These are phyloP conservation scores for Automeris io DNA, from an alignment of 2,888 invertebrate genomes.

Conservation along the genomic window DNA sequence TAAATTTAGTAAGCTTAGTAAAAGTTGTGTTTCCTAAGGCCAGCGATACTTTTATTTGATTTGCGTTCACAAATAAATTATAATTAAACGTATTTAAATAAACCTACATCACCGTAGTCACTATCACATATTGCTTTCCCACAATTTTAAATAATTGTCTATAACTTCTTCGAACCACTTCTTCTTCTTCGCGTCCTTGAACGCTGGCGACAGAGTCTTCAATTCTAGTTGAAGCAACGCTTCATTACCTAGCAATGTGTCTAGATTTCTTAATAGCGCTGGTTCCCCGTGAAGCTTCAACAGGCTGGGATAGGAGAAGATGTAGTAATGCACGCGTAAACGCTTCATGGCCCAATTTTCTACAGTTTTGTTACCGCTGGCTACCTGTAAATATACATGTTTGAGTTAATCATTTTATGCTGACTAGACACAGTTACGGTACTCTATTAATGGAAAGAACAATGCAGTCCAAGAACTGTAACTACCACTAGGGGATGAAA, in stretches of 20 bases:
- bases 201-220: slow-evolving; percentile 86
- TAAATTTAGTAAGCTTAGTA: too few relatives aligned
- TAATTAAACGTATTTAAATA: slow-evolving; percentile 9
- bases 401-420: too few relatives aligned
- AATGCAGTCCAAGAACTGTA: too few relatives aligned
- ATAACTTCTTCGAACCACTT: slow-evolving; percentile 92
- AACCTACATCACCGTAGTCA: slow-evolving; percentile 13
- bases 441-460: too few relatives aligned
- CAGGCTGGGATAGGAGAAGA: slow-evolving; percentile 88
- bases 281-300: slow-evolving; percentile 89
- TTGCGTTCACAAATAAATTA: too few relatives aligned
- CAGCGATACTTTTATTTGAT: too few relatives aligned
- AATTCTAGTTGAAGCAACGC: slow-evolving; percentile 89
- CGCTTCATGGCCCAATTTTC: slow-evolving; percentile 86
- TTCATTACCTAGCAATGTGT: slow-evolving; percentile 86
- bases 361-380: slow-evolving; percentile 87
- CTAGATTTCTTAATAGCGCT: slow-evolving; percentile 81
- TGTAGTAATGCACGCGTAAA: slow-evolving; percentile 85
- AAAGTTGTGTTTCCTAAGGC: too few relatives aligned
- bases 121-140: slow-evolving; percentile 91
- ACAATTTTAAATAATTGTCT: slow-evolving; percentile 92
- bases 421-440: too few relatives aligned
- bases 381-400: too few relatives aligned
- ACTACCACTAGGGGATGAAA: too few relatives aligned
- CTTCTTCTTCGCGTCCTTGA: slow-evolving; percentile 84